These are phyloP conservation scores for Phengaris arion DNA, from an alignment of 2,888 invertebrate species.

Conservation along the genomic window DNA sequence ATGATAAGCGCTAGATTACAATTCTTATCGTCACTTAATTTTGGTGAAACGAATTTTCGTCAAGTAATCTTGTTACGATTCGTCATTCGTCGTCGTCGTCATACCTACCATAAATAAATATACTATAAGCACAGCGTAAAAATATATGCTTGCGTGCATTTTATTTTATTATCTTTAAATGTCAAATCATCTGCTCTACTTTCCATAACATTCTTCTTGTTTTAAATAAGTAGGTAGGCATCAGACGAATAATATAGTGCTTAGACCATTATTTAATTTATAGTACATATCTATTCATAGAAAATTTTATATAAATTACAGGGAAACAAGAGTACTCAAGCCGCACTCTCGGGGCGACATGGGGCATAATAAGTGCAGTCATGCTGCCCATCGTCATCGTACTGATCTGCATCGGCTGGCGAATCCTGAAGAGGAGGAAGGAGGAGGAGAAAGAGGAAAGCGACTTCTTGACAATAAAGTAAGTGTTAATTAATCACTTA, in stretches of 20 bases:
- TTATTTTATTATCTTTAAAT: too few species aligned
- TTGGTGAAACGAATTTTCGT: slow-evolving; percentile 7
- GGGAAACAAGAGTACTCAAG: slow-evolving; percentile 90
- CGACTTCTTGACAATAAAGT: slow-evolving; percentile 65
- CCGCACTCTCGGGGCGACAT: slow-evolving; percentile 86
- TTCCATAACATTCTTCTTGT: too few species aligned
- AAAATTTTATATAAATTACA: slow-evolving; percentile 46
- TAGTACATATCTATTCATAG: background rate
- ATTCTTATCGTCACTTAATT: slow-evolving; percentile 32
- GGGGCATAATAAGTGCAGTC: slow-evolving; percentile 87
- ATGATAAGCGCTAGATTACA: slow-evolving; percentile 49
- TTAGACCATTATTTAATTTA: too few species aligned
- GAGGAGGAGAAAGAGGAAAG: slow-evolving; percentile 73
- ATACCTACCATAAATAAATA: background rate
- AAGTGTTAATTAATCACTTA: slow-evolving; percentile 34
- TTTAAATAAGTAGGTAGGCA: too few species aligned
- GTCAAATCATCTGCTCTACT: too few species aligned
- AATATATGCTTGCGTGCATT: background rate
- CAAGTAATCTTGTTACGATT: slow-evolving; percentile 1
- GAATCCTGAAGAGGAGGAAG: slow-evolving; percentile 78
- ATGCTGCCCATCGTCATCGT: slow-evolving; percentile 86
- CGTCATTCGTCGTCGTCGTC: too few species aligned
- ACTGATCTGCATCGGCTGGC: slow-evolving; percentile 83
- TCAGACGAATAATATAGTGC: too few species aligned
- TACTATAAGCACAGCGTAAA: too few species aligned